phyloP scores from a whole-genome alignment of 2,797 vertebrate species.

The Eulemur mongoz region DNA sequence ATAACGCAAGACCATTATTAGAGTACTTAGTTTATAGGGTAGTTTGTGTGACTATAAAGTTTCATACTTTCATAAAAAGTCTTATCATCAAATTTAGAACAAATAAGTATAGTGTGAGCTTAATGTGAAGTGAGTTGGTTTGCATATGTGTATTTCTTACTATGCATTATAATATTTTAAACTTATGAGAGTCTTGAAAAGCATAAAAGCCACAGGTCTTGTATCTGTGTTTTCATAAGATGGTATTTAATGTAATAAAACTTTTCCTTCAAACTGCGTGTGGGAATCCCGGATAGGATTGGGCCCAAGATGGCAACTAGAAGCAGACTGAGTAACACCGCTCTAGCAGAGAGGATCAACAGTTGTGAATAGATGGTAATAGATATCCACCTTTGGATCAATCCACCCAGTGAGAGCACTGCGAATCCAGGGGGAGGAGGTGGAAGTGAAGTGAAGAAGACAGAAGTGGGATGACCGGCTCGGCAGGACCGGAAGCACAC shows the following conservation, averaged over 20 bases:
- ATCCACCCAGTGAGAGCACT: not conserved
- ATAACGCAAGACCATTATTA: not conserved
- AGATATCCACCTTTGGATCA: not conserved
- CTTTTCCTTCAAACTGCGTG: not conserved
- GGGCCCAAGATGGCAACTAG: not conserved
- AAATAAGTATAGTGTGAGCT: not conserved
- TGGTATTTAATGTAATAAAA: not conserved
- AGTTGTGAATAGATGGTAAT: not conserved
- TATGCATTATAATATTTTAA: not conserved
- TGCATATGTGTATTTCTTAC: not conserved
- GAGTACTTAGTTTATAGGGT: not conserved
- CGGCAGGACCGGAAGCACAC: no score
- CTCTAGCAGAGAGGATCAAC: not conserved
- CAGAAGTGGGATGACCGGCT: no score
- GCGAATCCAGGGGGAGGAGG: not conserved
- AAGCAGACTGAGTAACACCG: not conserved
- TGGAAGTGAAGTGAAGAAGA: not conserved
- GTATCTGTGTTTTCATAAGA: not conserved
- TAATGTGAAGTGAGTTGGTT: not conserved
- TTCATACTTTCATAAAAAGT: slow-evolving; percentile 12
- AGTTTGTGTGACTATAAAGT: not conserved
- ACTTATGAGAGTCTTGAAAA: not conserved
- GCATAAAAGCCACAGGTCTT: not conserved
- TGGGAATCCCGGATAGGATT: not conserved
- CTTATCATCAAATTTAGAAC: not conserved